Base-by-base conservation (phyloP, 2,888 invertebrate genomes). In the Lithophane socia region DNA sequence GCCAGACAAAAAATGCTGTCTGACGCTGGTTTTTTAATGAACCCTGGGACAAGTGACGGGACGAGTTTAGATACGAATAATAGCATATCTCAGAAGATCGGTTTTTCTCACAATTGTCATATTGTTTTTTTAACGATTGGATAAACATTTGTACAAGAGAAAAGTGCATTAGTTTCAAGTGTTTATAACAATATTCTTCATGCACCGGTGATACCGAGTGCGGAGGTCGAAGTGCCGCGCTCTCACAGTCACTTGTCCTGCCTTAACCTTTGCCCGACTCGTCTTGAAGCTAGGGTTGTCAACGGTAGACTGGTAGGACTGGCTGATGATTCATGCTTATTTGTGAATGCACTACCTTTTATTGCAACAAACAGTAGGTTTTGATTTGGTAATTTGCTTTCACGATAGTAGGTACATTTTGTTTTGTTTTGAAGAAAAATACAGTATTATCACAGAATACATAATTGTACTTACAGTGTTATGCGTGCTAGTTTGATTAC, bases 241-340 rank as follows among this genome's bases (percentile, higher is more conserved):
- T 77, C 72, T 80, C 69, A 67, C 86, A 85, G 74, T 69, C 86
- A 77, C 79, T 86, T 87, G 84, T 78, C 82, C 86, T 86, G 82
- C 75, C 75, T 80, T 87, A 82, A 87, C 86, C 86, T 87, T 87
- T 87, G 86, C 67, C 77, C 78, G 60, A 80, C 64, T 84, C 64
- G 64, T 74, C 78, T 76, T 58, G 37, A 24, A n/a, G 2, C 7
- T 56, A 86, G 80, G 87, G 86, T 5, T 85, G 83, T 42, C 75
- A 63, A 61, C 9, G 18, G 52, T 18, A 52, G 2, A 8, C 52
- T 2, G 5, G 5, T 52, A 18, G 18, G 42, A 49, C 21, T 47
- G 8, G 42, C 37, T 42, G 12, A 73, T 44, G 24, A 69, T 37
- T 44, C 2, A n/a, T 42, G 9, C 13, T 54, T 9, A 24, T 16